Percentiles rank a stretch among this genome's conserved stretches.
phyloP scores from a whole-genome alignment of 23 tunicate species.

The Botrylloides violaceus region DNA sequence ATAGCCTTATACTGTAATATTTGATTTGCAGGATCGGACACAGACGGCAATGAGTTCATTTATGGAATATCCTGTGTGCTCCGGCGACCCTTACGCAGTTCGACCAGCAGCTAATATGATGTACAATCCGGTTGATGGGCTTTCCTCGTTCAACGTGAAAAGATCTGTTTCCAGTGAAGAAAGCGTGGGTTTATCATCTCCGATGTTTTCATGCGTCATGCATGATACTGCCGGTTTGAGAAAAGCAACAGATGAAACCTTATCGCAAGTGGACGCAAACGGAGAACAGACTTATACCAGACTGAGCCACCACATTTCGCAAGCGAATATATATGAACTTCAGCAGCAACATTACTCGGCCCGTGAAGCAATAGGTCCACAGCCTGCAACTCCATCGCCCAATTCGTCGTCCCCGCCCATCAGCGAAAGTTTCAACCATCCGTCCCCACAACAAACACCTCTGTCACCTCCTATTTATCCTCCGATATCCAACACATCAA shows the following conservation, averaged over 20 bases:
- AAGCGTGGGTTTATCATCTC: not conserved
- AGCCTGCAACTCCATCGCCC: conserved; percentile 18
- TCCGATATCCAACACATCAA: conserved; percentile 1
- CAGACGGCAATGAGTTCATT: conserved; percentile 48
- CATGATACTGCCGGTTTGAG: not conserved
- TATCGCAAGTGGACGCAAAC: not conserved
- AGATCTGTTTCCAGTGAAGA: conserved; percentile 6
- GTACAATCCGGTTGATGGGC: conserved; percentile 8
- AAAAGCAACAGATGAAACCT: not conserved
- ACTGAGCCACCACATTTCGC: conserved; percentile 1
- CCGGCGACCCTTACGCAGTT: conserved; percentile 37
- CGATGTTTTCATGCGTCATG: conserved; percentile 14
- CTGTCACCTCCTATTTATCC: conserved; percentile 5
- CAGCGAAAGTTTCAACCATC: conserved; percentile 10
- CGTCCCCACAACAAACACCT: conserved; percentile 17
- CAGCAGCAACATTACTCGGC: conserved; percentile 6
- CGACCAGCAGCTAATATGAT: conserved; percentile 26
- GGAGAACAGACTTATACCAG: conserved; percentile 9
- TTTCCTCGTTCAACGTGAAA: conserved; percentile 6
- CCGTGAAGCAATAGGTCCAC: conserved; percentile 9
- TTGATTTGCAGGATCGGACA: not conserved
- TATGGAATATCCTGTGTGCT: conserved; percentile 76
- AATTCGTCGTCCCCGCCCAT: conserved; percentile 17
- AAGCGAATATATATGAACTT: not conserved
- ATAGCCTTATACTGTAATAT: not conserved